phyloP scores from a whole-genome alignment of 1,140 invertebrate species.

The Orius insidiosus region DNA sequence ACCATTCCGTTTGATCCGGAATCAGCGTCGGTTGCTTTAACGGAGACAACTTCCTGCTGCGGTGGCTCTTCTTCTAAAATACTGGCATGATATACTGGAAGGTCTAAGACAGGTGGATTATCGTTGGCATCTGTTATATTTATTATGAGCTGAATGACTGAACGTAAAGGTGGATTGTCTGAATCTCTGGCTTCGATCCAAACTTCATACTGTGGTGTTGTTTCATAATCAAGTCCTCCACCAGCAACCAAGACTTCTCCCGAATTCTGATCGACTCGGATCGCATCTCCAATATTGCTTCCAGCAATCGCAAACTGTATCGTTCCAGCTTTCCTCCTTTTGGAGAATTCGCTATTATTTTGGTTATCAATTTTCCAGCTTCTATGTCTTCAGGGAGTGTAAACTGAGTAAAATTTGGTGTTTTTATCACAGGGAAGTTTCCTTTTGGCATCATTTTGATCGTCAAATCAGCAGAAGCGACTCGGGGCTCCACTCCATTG shows the following conservation, averaged over 20 bases:
- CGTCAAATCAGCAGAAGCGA: conserved; percentile 45
- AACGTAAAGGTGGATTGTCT: conserved; percentile 58
- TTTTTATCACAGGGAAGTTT: conserved; percentile 54
- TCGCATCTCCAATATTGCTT: conserved; percentile 72
- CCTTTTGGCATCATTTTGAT: conserved; percentile 50
- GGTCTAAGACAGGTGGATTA: conserved; percentile 68
- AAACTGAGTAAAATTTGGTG: conserved; percentile 48
- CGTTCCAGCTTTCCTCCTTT: conserved; percentile 45
- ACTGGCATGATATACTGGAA: conserved; percentile 61
- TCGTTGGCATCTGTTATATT: conserved; percentile 86
- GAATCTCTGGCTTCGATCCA: conserved; percentile 85
- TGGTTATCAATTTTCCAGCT: conserved; percentile 52
- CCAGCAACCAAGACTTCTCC: conserved; percentile 62
- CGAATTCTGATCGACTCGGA: conserved; percentile 57
- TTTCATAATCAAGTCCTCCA: conserved; percentile 76
- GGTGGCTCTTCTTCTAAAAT: conserved; percentile 73
- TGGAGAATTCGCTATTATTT: conserved; percentile 49
- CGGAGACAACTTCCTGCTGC: conserved; percentile 53
- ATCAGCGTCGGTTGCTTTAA: conserved; percentile 72
- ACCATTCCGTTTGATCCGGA: conserved; percentile 72
- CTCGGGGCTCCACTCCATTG: conserved; percentile 39
- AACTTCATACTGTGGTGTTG: conserved; percentile 62
- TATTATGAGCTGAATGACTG: conserved; percentile 55
- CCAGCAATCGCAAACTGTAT: conserved; percentile 74
- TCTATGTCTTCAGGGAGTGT: conserved; percentile 60